Base-by-base conservation (phyloP, 1,140 invertebrate genomes). In the Drosophila ercepeae region DNA sequence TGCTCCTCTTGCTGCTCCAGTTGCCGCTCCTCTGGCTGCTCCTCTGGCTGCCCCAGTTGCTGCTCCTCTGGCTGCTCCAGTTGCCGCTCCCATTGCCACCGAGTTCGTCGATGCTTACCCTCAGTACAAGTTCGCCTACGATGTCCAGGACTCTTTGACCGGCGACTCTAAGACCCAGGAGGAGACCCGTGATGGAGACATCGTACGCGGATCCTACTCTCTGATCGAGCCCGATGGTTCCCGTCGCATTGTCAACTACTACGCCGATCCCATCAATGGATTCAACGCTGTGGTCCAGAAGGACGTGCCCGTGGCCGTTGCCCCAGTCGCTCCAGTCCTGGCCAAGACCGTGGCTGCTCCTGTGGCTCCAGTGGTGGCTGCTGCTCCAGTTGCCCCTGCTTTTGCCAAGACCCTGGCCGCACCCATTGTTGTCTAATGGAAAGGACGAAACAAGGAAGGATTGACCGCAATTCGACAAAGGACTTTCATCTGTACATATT, bases 281-380 rank as follows among this genome's bases (percentile, higher is more conserved):
- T 93, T 94, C 91, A 93, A 94, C 78, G 93, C 93, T 21, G 92
- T 93, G 23, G 93, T 94, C 8, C 93, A 93, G 77, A 93, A 93
- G 74, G 92, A 93, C 77, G 91, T 93, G 23, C 92, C 92, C 4
- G 83, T 91, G 11, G 77, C 90, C 4, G 90, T 86, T 23, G 89
- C 78, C 5, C 77, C 78, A 0, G 81, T 82, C 39, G 86, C 90
- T 21, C 82, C 88, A 19, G 59, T 89, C 41, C 72, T 90, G 14
- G 89, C 89, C 55, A 83, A 83, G 69, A 59, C 73, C 4, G 51
- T 82, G 18, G 82, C 78, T 16, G 13, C 36, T 39, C 36, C 36
- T 2, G 36, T 39, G 13, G 36, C 36, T 14, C 79, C 79, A 9
- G 70, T 88, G 5, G 73, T 71, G 4, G 78, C 77, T 50, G 73